These are phyloP conservation scores for Ophioninae sp. DNA, from an alignment of 2,888 invertebrate species.

Conservation along the genomic window DNA sequence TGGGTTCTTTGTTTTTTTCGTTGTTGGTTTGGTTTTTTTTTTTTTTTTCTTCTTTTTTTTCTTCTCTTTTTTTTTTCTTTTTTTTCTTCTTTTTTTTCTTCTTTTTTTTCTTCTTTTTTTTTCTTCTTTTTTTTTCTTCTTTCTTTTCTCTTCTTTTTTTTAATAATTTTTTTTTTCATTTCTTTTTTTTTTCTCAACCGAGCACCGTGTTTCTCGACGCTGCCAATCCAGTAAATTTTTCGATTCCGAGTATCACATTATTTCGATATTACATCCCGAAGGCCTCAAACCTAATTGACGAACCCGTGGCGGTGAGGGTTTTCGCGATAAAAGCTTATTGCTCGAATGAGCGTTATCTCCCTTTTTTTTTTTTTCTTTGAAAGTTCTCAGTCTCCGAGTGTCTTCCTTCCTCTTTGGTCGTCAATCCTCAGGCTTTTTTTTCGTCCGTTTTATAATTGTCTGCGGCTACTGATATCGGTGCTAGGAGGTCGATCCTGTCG, in stretches of 20 bases:
- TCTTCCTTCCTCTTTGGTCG: no score
- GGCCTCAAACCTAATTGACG: not conserved
- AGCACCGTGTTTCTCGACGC: conserved; percentile 1
- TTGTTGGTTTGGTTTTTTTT: no score
- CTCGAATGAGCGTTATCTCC: conserved; percentile 40
- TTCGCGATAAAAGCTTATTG: conserved; percentile 17
- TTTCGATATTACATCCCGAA: not conserved
- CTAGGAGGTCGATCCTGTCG: conserved; percentile 41
- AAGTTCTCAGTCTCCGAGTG: no score
- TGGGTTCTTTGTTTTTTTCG: no score
- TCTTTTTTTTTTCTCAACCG: not conserved
- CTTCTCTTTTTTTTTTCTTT: no score
- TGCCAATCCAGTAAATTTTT: conserved; percentile 21
- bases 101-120: no score
- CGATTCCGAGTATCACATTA: not conserved
- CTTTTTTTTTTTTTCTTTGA: conserved; percentile 6
- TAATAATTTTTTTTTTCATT: no score
- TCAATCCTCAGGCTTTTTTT: conserved; percentile 27
- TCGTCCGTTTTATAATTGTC: conserved; percentile 55
- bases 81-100: no score
- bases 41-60: no score
- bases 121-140: no score
- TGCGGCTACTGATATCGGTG: conserved; percentile 22
- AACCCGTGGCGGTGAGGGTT: not conserved
- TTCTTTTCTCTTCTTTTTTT: no score